Conservation (phyloP, 2,888 invertebrate genomes). For the Drosophila merina region DNA sequence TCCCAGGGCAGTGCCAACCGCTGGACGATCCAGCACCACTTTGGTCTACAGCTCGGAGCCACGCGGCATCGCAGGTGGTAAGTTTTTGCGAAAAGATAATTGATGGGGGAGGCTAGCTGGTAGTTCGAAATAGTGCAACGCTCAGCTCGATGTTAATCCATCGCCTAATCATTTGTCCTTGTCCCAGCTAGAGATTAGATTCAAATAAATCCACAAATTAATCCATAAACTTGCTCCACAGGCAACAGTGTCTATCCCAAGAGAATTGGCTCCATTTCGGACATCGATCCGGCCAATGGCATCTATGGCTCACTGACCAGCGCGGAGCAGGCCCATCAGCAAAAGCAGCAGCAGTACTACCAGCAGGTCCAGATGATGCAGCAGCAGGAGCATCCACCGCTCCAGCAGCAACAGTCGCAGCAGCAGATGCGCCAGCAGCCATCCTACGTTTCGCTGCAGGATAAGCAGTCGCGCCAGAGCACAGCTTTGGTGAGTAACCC, state of each 20-base stretch:
- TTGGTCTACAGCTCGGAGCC: constrained; percentile 92
- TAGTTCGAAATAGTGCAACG: constrained; percentile 57
- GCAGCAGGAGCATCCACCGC: constrained; percentile 76
- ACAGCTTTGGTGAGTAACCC: constrained; percentile 69
- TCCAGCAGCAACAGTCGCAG: constrained; percentile 63
- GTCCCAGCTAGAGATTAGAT: constrained; percentile 12
- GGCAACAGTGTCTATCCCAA: constrained; percentile 85
- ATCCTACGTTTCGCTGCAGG: constrained; percentile 66
- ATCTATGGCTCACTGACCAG: constrained; percentile 89
- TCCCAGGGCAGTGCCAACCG: constrained; percentile 89
- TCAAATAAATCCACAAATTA: not conserved
- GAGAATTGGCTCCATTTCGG: constrained; percentile 95
- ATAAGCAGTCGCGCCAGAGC: constrained; percentile 59
- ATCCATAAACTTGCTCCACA: constrained; percentile 4
- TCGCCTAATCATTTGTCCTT: constrained; percentile 53
- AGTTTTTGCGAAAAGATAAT: constrained; percentile 56
- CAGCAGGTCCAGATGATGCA: constrained; percentile 82
- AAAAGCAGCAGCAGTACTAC: constrained; percentile 74
- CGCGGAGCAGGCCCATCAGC: constrained; percentile 71
- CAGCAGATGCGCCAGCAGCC: constrained; percentile 68
- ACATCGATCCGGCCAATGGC: constrained; percentile 97
- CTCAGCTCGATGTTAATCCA: constrained; percentile 61
- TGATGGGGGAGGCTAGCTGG: constrained; percentile 54
- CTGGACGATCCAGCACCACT: constrained; percentile 91
- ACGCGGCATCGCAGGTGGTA: constrained; percentile 87